Evolutionary conservation across 2,797 vertebrate species (phyloP).

Genomic region (Cyprinodon diabolis): DNA sequence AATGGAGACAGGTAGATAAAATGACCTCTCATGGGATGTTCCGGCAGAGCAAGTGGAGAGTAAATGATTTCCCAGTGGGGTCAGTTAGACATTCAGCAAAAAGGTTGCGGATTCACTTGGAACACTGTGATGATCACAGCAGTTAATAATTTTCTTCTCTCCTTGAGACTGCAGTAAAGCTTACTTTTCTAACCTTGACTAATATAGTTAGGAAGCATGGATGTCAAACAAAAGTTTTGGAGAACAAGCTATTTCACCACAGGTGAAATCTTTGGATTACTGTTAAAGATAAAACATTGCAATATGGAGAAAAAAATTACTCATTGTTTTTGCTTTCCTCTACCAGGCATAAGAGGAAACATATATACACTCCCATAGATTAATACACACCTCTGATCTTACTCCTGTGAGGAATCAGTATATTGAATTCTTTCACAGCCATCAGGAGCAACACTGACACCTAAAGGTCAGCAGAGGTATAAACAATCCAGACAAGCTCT

Average conservation of each 20-base stretch:
- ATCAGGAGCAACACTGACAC: slow-evolving; percentile 75
- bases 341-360: neutral
- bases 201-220: slow-evolving; percentile 9
- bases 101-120: slow-evolving; percentile 50
- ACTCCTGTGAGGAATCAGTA: slow-evolving; percentile 34
- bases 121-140: slow-evolving; percentile 61
- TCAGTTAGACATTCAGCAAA: slow-evolving; percentile 68
- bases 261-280: slow-evolving; percentile 8
- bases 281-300: neutral
- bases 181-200: slow-evolving; percentile 27
- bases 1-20: slow-evolving; percentile 71
- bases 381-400: slow-evolving; percentile 32
- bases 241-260: slow-evolving; percentile 2
- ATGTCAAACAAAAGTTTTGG: slow-evolving; percentile 21
- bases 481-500: slow-evolving; percentile 15
- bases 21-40: slow-evolving; percentile 69
- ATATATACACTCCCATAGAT: slow-evolving; percentile 14
- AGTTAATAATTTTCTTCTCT: slow-evolving; percentile 77
- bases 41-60: slow-evolving; percentile 55
- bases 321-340: neutral
- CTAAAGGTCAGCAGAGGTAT: slow-evolving; percentile 67
- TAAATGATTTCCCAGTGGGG: slow-evolving; percentile 78
- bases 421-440: slow-evolving; percentile 1
- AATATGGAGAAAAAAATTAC: neutral
- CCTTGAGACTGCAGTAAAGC: slow-evolving; percentile 47